Base-by-base conservation (phyloP, 2,113 vertebrate species). In the Epinephelus lanceolatus region DNA sequence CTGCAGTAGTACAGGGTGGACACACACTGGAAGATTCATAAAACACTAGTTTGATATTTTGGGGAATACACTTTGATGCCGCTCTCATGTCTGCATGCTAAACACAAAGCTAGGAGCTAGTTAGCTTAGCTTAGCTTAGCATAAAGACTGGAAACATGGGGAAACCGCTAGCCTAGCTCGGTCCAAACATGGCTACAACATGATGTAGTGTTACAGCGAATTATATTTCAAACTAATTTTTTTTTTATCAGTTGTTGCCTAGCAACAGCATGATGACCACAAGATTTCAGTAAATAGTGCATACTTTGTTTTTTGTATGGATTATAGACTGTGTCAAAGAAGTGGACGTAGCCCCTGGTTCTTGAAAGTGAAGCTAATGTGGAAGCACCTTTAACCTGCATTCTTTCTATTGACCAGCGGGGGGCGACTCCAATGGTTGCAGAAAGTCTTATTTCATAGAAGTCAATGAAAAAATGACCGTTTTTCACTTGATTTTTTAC, bases 1-100 rank as follows among this genome's bases (percentile, higher is more conserved):
- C 83, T 79, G 86, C 21, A 1, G 77, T 67, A 66, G 85, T 82
- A 11, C 6, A 37, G 71, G 71, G 67, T 68, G 72, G 76, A 80
- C 75, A 78, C 84, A 87, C 80, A 70, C 71, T 3, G 10, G 72
- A 67, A 70, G 81, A 78, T 83, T 80, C 45, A 60, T 3, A 9
- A 21, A 73, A 15, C n/a, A 51, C 19, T 25, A 61, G 27, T 23
- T 65, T 12, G 18, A 18, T 55, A 42, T 51, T 57, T 57, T 37
- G 19, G 42, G 10, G 53, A 71, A 60, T 33, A 33, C 13, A 25
- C 8, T 52, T 68, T 47, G 37, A 33, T 27, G 21, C 60, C 55
- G 8, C 51, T 4, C 30, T 55, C 23, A 18, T 30, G 68, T 40
- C 62, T 51, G 52, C 3, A 37, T 12, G 30, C 4, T 27, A 4